Conservation (phyloP, 1,140 invertebrate genomes). For the Capitella teleta region DNA sequence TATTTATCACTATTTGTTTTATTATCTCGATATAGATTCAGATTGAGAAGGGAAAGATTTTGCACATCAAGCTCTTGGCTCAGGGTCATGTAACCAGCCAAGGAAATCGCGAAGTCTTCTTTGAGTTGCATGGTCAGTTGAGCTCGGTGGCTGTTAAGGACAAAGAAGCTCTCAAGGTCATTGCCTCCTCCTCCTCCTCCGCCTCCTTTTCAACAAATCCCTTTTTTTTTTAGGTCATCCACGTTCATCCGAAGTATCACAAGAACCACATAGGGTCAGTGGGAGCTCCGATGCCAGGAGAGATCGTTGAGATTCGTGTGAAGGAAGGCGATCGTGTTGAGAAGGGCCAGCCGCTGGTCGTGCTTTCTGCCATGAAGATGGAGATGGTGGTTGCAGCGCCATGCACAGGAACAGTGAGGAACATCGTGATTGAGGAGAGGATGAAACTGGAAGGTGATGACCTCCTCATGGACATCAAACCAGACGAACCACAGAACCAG, state of each 20-base stretch:
- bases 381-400: conserved; percentile 97
- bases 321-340: conserved; percentile 69
- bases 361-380: conserved; percentile 99
- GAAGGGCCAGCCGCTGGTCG: conserved; percentile 83
- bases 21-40: conserved; percentile 50
- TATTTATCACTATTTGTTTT: not conserved
- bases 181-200: no score
- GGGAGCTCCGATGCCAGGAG: conserved; percentile 96
- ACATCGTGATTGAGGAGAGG: conserved; percentile 63
- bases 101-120: conserved; percentile 94
- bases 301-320: conserved; percentile 58
- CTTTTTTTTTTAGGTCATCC: conserved; percentile 59
- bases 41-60: conserved; percentile 89
- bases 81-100: conserved; percentile 70
- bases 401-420: conserved; percentile 67
- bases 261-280: conserved; percentile 79
- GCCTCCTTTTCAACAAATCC: no score
- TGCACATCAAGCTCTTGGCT: conserved; percentile 87
- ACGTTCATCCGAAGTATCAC: conserved; percentile 87
- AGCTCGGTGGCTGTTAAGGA: conserved; percentile 87
- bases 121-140: conserved; percentile 95
- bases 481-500: no score
- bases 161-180: conserved; percentile 78
- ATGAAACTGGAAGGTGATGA: conserved; percentile 95
- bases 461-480: conserved; percentile 76